Conservation (phyloP, 2,113 vertebrate species). For the Chaenogobius annularis region DNA sequence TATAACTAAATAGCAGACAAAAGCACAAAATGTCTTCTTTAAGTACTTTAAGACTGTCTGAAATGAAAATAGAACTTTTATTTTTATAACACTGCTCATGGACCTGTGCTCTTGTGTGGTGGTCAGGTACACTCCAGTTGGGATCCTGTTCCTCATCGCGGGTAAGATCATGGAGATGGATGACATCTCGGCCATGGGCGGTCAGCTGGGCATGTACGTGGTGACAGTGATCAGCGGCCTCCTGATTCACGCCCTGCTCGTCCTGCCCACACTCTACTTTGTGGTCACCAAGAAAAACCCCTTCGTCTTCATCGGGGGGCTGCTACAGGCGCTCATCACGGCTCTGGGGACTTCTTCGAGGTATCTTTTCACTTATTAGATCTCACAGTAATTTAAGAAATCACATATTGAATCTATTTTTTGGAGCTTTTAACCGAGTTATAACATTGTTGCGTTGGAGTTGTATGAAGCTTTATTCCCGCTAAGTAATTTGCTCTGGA, state of each 20-base stretch:
- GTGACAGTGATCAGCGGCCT: constrained; percentile 91
- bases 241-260: constrained; percentile 84
- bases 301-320: constrained; percentile 88
- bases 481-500: no score
- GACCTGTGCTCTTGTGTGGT: background rate
- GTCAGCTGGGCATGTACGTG: constrained; percentile 96
- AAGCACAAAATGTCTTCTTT: no score
- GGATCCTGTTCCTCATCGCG: constrained; percentile 95
- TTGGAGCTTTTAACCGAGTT: no score
- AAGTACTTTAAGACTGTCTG: no score
- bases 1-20: no score
- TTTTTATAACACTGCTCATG: background rate
- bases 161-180: constrained; percentile 99
- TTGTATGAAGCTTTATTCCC: no score
- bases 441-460: no score
- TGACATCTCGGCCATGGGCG: constrained; percentile 87
- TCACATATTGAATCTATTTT: no score
- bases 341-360: constrained; percentile 97
- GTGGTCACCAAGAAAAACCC: constrained; percentile 92
- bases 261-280: constrained; percentile 92
- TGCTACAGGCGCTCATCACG: constrained; percentile 93
- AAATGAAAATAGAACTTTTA: no score
- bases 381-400: no score
- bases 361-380: constrained; percentile 54
- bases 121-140: constrained; percentile 92